phyloP scores from a whole-genome alignment of 2,113 vertebrate species.

The Maccullochella peelii region DNA sequence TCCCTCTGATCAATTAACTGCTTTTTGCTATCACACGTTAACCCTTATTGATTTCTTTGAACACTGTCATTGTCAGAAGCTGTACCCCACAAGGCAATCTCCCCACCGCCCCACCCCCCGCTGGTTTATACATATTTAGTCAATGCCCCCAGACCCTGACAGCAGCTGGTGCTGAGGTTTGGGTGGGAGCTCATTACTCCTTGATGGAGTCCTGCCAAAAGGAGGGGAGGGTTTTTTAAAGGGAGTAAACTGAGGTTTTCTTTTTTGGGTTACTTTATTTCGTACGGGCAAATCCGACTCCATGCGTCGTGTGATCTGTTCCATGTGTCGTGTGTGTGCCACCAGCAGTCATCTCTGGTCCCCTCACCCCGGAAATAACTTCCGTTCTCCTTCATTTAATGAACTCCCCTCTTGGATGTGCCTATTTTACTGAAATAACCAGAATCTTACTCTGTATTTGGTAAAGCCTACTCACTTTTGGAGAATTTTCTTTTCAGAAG shows the following conservation, averaged over 20 bases:
- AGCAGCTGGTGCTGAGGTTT: slow-evolving; percentile 81
- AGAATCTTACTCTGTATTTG: background rate
- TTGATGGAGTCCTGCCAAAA: slow-evolving; percentile 75
- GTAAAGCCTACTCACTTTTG: background rate
- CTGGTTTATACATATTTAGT: slow-evolving; percentile 71
- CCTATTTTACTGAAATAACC: slow-evolving; percentile 35
- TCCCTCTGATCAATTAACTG: slow-evolving; percentile 28
- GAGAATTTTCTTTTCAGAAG: fast-evolving
- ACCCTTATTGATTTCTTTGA: slow-evolving; percentile 38
- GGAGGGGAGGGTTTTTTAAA: slow-evolving; percentile 74
- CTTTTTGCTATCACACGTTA: slow-evolving; percentile 28
- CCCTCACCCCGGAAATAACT: slow-evolving; percentile 63
- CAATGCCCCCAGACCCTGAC: slow-evolving; percentile 77
- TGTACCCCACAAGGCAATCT: slow-evolving; percentile 30
- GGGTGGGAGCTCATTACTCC: slow-evolving; percentile 81
- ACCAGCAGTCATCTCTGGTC: slow-evolving; percentile 66
- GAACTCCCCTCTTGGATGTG: slow-evolving; percentile 43
- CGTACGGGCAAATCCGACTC: slow-evolving; percentile 72
- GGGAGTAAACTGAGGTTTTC: slow-evolving; percentile 81
- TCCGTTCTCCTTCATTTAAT: slow-evolving; percentile 63
- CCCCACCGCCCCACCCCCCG: slow-evolving; percentile 21
- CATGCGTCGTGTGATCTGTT: slow-evolving; percentile 76
- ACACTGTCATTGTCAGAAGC: slow-evolving; percentile 22
- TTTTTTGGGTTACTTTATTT: slow-evolving; percentile 82
- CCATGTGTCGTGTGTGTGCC: slow-evolving; percentile 79